Evolutionary conservation across 2,113 vertebrate genomes (phyloP).

Genomic region (Motacilla alba): DNA sequence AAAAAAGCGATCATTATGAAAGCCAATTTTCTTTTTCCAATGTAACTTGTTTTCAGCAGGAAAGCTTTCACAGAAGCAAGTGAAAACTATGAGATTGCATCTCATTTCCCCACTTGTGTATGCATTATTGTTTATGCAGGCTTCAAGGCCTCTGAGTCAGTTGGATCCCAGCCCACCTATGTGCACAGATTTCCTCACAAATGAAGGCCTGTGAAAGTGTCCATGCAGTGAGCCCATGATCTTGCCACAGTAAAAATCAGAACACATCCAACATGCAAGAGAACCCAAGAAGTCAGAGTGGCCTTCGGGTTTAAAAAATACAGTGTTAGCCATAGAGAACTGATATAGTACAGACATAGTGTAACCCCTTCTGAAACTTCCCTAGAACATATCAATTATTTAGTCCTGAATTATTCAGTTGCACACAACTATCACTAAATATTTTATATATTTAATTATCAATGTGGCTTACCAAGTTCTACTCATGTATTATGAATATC

Average conservation of each 20-base stretch:
- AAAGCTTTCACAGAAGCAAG: not conserved
- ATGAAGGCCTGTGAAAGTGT: not conserved
- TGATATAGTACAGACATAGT: not conserved
- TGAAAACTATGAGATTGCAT: not conserved
- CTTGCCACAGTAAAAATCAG: not conserved
- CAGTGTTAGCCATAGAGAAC: not conserved
- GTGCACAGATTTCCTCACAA: not conserved
- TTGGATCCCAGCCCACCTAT: not conserved
- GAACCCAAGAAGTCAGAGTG: not conserved
- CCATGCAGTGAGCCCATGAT: fast-evolving
- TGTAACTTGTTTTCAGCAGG: not conserved
- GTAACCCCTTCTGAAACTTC: not conserved
- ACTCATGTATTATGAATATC: not conserved
- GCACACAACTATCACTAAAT: not conserved
- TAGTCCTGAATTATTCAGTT: not conserved
- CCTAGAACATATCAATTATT: not conserved
- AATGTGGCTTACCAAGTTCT: not conserved
- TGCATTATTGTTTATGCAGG: not conserved
- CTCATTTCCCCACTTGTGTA: not conserved
- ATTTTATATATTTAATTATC: not conserved
- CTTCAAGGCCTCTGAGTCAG: not conserved
- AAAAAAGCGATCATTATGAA: not conserved
- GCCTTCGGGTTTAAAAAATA: not conserved
- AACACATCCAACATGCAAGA: not conserved
- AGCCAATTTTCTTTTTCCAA: not conserved